These are phyloP conservation scores for Betta splendens DNA, from an alignment of 2,797 vertebrate genomes.

Conservation along the genomic window DNA sequence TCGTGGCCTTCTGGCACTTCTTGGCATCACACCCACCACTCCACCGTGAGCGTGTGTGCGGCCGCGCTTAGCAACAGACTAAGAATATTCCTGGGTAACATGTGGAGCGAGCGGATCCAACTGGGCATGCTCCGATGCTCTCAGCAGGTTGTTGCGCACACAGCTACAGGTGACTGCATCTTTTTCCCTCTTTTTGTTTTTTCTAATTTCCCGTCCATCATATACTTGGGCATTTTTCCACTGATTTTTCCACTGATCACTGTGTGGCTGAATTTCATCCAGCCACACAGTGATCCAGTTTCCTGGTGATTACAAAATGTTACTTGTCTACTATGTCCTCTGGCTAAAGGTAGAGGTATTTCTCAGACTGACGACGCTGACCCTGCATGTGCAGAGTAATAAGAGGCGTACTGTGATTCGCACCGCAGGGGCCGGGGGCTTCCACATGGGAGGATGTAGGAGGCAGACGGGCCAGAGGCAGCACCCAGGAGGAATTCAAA, in stretches of 20 bases:
- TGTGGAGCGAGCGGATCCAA: constrained; percentile 49
- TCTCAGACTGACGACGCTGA: constrained; percentile 3
- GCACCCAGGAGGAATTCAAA: constrained; percentile 60
- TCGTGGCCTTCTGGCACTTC: constrained; percentile 10
- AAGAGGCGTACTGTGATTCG: constrained; percentile 34
- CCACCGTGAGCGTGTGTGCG: background rate
- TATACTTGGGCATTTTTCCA: background rate
- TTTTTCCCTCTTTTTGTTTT: background rate
- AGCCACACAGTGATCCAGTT: no score
- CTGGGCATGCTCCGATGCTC: constrained; percentile 63
- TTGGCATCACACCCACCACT: constrained; percentile 7
- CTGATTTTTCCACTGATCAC: constrained; percentile 1
- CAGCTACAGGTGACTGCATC: constrained; percentile 46
- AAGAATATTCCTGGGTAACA: constrained; percentile 58
- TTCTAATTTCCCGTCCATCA: background rate
- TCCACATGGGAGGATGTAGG: constrained; percentile 12
- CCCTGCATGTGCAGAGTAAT: constrained; percentile 17
- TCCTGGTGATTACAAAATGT: no score
- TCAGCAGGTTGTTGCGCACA: constrained; percentile 64
- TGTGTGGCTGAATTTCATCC: no score
- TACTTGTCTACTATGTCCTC: no score
- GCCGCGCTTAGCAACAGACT: constrained; percentile 55
- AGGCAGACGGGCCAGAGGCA: constrained; percentile 14
- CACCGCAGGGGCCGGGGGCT: constrained; percentile 34
- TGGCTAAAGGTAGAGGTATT: no score